Evolutionary conservation across 2,888 invertebrate genomes (phyloP).

Genomic region (Emmelina monodactyla): DNA sequence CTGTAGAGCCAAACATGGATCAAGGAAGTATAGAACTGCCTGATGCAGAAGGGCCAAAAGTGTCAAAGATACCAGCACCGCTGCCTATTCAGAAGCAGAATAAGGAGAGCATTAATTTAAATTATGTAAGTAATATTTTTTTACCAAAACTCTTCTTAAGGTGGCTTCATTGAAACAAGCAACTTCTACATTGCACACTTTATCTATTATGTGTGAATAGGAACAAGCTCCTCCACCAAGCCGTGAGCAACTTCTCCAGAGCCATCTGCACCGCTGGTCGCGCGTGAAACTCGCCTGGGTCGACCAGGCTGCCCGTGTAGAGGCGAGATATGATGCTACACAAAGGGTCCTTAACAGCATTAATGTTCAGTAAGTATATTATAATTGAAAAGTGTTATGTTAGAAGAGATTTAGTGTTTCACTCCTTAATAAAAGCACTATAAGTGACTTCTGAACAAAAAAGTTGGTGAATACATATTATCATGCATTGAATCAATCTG

Average conservation of each 20-base stretch:
- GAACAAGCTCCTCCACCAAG: constrained; percentile 62
- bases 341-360: constrained; percentile 43
- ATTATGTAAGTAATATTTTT: constrained; percentile 65
- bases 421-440: no score
- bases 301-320: constrained; percentile 72
- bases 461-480: no score
- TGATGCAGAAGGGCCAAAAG: constrained; percentile 62
- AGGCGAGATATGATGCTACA: constrained; percentile 65
- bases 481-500: no score
- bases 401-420: no score
- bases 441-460: no score
- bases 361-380: constrained; percentile 33
- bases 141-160: no score
- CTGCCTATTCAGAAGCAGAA: constrained; percentile 59
- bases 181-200: no score
- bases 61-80: constrained; percentile 69
- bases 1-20: no score
- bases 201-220: no score
- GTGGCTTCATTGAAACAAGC: no score
- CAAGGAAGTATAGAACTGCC: constrained; percentile 68
- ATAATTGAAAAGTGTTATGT: no score
- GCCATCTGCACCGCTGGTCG: constrained; percentile 75
- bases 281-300: constrained; percentile 78
- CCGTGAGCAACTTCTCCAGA: constrained; percentile 66
- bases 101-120: constrained; percentile 69